Percentiles rank a stretch among this genome's conserved stretches.
Conservation (phyloP, 2,113 vertebrate species). For the Noctilio leporinus region DNA sequence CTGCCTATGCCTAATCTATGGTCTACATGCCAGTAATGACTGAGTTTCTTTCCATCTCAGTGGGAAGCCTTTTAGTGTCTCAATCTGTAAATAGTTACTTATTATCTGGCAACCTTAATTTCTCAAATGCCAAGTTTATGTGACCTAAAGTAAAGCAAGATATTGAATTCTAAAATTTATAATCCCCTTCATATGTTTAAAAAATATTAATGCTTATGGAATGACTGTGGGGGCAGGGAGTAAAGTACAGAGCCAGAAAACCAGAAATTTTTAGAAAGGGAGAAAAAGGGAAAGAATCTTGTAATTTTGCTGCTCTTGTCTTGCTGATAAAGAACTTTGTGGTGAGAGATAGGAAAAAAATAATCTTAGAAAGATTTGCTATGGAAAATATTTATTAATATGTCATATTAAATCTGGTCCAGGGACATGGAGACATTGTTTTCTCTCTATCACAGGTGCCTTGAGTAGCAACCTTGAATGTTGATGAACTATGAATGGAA, state of each 20-base stretch:
- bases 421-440: background rate
- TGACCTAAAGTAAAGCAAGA: background rate
- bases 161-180: conserved; percentile 17
- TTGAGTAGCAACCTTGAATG: background rate
- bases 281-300: background rate
- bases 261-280: background rate
- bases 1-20: background rate
- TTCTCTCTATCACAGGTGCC: background rate
- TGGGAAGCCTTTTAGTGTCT: background rate
- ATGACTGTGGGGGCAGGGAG: background rate
- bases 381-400: background rate
- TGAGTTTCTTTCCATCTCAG: background rate
- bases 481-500: background rate
- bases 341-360: background rate
- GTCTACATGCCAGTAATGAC: background rate
- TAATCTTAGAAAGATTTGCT: background rate
- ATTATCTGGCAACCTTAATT: conserved; percentile 5
- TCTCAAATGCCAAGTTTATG: background rate
- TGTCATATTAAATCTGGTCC: background rate
- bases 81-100: background rate
- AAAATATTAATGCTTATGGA: conserved; percentile 13
- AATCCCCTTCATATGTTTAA: background rate
- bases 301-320: background rate
- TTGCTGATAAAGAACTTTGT: background rate
- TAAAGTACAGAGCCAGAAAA: background rate